These are phyloP conservation scores for Micoletzkya japonica DNA, from an alignment of 2,888 invertebrate genomes.

Conservation along the genomic window DNA sequence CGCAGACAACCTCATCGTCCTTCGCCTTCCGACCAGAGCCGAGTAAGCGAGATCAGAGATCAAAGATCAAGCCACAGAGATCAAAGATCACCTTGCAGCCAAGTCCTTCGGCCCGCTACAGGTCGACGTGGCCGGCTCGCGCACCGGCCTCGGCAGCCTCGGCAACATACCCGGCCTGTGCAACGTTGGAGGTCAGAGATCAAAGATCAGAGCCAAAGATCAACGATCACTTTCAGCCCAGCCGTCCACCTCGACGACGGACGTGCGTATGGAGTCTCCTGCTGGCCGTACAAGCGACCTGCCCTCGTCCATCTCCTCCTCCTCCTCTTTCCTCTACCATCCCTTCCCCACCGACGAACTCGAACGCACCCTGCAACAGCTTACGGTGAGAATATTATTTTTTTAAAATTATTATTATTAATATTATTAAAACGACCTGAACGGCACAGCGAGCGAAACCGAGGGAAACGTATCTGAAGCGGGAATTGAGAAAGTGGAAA, in stretches of 20 bases:
- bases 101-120: constrained; percentile 25
- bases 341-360: constrained; percentile 30
- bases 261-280: too few relatives aligned
- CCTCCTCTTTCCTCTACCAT: constrained; percentile 45
- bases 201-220: too few relatives aligned
- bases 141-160: constrained; percentile 13
- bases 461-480: too few relatives aligned
- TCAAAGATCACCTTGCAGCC: too few relatives aligned
- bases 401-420: too few relatives aligned
- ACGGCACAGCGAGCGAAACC: too few relatives aligned
- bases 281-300: constrained; percentile 30
- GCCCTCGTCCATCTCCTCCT: constrained; percentile 45
- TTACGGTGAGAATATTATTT: constrained; percentile 32
- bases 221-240: too few relatives aligned
- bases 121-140: constrained; percentile 11
- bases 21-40: constrained; percentile 7
- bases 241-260: too few relatives aligned
- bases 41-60: background rate
- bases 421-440: too few relatives aligned
- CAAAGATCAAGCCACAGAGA: too few relatives aligned
- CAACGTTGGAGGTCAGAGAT: too few relatives aligned
- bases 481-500: background rate
- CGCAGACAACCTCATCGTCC: background rate
- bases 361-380: constrained; percentile 40
- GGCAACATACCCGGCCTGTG: constrained; percentile 15